A percentile compares a stretch with the other conserved stretches of the same genome.
Evolutionary conservation across 2,113 vertebrate genomes (phyloP).

Genomic region (Ia io): DNA sequence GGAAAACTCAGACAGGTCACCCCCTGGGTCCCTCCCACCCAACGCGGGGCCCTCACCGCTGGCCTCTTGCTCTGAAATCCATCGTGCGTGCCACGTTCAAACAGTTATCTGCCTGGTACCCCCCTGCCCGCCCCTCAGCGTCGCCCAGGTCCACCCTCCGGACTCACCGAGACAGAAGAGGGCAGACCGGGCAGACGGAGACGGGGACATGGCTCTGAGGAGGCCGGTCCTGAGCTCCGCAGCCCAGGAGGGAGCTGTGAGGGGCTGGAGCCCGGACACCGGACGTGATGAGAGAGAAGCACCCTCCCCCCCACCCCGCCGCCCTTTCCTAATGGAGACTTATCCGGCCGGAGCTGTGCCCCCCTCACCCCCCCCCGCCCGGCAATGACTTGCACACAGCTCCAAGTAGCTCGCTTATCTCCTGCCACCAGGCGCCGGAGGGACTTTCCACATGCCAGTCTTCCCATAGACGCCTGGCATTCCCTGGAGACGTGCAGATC

Average conservation of each 20-base stretch:
- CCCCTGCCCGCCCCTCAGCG: accelerated
- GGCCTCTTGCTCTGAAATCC: neutral
- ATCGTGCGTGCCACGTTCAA: neutral
- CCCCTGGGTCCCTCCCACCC: neutral
- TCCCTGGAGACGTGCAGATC: no score
- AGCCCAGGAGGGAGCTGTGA: neutral
- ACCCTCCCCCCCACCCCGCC: neutral
- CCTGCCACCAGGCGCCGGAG: neutral
- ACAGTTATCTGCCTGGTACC: neutral
- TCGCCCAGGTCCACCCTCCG: neutral
- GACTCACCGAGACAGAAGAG: constrained; percentile 66
- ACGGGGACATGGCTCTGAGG: constrained; percentile 1
- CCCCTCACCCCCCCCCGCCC: no score
- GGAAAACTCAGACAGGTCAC: neutral
- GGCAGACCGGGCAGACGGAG: accelerated
- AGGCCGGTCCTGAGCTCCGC: neutral
- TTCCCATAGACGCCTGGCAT: neutral
- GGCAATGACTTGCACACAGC: constrained; percentile 1
- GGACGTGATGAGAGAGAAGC: accelerated
- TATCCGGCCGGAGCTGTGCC: neutral
- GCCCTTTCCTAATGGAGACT: neutral
- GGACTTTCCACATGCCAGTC: no score
- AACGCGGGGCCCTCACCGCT: accelerated
- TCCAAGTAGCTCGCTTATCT: neutral
- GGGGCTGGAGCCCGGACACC: neutral